Base-by-base conservation (phyloP, 2,888 invertebrate genomes). In the Nowickia ferox region DNA sequence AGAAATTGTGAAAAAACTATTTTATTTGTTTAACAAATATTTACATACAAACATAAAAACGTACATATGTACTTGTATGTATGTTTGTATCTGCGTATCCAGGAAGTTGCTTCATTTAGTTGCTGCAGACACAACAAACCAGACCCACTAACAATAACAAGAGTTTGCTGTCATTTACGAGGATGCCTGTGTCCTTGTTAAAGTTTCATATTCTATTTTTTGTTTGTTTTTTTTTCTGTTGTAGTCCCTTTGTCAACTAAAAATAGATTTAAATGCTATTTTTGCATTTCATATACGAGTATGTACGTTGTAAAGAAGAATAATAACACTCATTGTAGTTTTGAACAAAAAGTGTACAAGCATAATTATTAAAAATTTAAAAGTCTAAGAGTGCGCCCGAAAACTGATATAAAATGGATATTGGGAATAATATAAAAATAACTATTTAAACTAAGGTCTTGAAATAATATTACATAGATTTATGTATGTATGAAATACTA, bases 171-270 rank as follows among this genome's bases (percentile, higher is more conserved):
- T 63, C 22, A 44, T 65, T 53, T 30, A 51, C 17, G 59, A 68
- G 46, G 46, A 68, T 68, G 22, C 40, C 48, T 78, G 77, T 78
- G 77, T 78, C 77, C 77, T 78, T 61, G 77, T 48, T 78, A 40
- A 51, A 61, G 68, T 68, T 69, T 65, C 30, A 68, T 42, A 38
- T 53, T 17, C 17, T 5, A 59, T 55, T 48, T 22, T 11, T 69
- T 15, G 19, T 65, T 65, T 51, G 15, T 15, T 48, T 48, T 48
- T 1, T n/a, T 51, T n/a, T 51, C 3, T 51, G 10, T 1, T 17
- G n/a, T 38, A 46, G 13, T 65, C 6, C 15, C 5, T 4, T 68
- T 77, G 66, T 68, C 48, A 48, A 77, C 59, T 77, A 69, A 69
- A 77, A 77, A 74, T 17, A 66, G 40, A 77, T 77, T 77, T 59